A percentile compares a stretch with the other conserved stretches of the same genome.
phyloP scores from a whole-genome alignment of 2,113 vertebrate genomes.

The Lophura nycthemera region DNA sequence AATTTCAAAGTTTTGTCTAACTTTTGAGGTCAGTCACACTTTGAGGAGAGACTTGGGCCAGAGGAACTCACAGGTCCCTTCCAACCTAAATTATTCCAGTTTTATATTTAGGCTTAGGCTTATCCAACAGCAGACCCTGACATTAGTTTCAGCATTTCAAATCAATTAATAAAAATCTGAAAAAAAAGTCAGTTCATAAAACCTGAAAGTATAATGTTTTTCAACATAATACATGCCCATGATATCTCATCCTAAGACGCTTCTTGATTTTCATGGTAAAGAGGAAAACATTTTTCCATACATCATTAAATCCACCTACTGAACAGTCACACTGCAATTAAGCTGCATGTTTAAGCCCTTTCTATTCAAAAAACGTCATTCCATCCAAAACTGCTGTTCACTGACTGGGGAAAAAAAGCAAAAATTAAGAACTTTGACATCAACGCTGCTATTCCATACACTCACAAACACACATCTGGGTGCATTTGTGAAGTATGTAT shows the following conservation, averaged over 20 bases:
- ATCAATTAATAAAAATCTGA: neutral
- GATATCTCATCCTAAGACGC: neutral
- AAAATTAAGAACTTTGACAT: neutral
- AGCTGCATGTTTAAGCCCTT: neutral
- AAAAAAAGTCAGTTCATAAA: neutral
- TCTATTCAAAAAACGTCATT: neutral
- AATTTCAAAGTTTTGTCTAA: neutral
- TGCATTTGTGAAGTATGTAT: neutral
- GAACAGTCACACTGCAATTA: neutral
- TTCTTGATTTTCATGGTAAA: neutral
- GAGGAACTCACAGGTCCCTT: neutral
- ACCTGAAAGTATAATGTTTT: neutral
- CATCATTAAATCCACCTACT: neutral
- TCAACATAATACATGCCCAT: neutral
- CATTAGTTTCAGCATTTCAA: neutral
- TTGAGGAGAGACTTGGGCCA: neutral
- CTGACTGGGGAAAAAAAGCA: neutral
- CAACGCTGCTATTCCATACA: neutral
- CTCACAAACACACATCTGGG: accelerated
- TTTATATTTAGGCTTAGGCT: neutral
- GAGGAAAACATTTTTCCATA: neutral
- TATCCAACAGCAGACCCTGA: accelerated
- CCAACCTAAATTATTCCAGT: neutral
- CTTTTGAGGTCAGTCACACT: neutral
- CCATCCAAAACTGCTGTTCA: neutral